A percentile compares a stretch with the other conserved stretches of the same genome.
Conservation (phyloP, 2,888 invertebrate genomes). For the Lasioglossum leucozonium region DNA sequence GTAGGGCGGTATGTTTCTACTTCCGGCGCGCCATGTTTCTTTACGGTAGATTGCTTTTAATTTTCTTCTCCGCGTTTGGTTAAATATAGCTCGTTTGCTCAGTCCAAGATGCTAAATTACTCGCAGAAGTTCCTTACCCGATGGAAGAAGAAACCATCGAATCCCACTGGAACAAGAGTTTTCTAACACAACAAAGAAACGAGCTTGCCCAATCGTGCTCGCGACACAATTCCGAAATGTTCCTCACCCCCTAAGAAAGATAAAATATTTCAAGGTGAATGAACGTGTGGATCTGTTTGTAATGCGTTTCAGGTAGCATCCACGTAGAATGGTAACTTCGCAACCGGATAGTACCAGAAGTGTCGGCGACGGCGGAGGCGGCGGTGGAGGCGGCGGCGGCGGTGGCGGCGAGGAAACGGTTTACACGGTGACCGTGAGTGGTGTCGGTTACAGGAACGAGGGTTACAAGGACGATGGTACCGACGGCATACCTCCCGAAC, state of each 20-base stretch:
- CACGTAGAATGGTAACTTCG: constrained; percentile 81
- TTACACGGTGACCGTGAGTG: constrained; percentile 88
- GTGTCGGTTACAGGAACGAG: constrained; percentile 89
- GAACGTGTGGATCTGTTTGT: background rate
- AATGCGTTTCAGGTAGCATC: constrained; percentile 79
- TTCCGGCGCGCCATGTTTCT: background rate
- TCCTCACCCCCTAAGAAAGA: background rate
- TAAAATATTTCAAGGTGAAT: background rate
- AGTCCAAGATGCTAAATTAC: background rate
- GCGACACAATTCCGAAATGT: too few species aligned
- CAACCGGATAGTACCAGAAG: constrained; percentile 82
- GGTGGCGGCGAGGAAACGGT: constrained; percentile 82
- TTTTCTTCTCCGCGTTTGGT: background rate
- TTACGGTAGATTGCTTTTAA: background rate
- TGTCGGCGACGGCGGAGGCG: constrained; percentile 77
- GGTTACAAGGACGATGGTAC: constrained; percentile 89
- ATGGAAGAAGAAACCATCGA: background rate
- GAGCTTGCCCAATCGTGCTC: too few species aligned
- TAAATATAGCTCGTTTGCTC: background rate
- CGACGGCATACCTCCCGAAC: constrained; percentile 83
- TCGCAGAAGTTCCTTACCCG: background rate
- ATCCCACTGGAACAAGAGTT: background rate
- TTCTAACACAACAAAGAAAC: too few species aligned
- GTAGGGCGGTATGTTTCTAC: background rate
- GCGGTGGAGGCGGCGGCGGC: constrained; percentile 69